These are phyloP conservation scores for Cebus imitator DNA, from an alignment of 2,113 vertebrate genomes.

Conservation along the genomic window DNA sequence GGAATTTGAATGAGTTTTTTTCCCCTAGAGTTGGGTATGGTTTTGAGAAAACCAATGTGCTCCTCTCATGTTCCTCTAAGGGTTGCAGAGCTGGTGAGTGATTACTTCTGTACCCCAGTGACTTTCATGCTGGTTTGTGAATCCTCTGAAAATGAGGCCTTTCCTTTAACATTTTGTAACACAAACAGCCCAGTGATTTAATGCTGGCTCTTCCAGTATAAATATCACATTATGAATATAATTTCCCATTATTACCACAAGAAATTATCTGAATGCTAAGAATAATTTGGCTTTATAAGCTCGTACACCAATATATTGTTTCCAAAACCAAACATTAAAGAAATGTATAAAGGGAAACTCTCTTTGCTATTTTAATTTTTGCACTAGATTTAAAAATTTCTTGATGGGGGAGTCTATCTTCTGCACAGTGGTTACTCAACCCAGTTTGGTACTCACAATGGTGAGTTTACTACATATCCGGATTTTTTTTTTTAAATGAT, in stretches of 20 bases:
- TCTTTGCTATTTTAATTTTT: slow-evolving; percentile 48
- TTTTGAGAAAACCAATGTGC: slow-evolving; percentile 15
- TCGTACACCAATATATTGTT: slow-evolving; percentile 50
- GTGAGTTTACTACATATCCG: not conserved
- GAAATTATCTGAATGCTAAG: slow-evolving; percentile 75
- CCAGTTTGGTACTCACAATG: not conserved
- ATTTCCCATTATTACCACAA: slow-evolving; percentile 74
- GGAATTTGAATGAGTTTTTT: not conserved
- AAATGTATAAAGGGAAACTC: not conserved
- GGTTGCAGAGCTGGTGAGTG: not conserved
- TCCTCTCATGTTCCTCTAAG: not conserved
- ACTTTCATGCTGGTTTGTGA: slow-evolving; percentile 64
- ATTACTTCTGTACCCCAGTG: slow-evolving; percentile 11
- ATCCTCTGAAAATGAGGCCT: slow-evolving; percentile 52
- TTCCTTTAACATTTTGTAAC: slow-evolving; percentile 47
- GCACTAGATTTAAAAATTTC: not conserved
- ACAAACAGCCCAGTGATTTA: slow-evolving; percentile 64
- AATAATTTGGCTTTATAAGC: slow-evolving; percentile 74
- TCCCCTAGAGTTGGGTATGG: not conserved
- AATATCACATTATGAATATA: slow-evolving; percentile 61
- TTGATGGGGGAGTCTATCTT: not conserved
- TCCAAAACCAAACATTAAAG: slow-evolving; percentile 38
- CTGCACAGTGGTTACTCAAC: not conserved
- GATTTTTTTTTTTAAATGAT: not conserved
- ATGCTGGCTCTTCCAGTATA: slow-evolving; percentile 67